phyloP scores from a whole-genome alignment of 1,140 invertebrate species.

The Sarcophaga bullata region DNA sequence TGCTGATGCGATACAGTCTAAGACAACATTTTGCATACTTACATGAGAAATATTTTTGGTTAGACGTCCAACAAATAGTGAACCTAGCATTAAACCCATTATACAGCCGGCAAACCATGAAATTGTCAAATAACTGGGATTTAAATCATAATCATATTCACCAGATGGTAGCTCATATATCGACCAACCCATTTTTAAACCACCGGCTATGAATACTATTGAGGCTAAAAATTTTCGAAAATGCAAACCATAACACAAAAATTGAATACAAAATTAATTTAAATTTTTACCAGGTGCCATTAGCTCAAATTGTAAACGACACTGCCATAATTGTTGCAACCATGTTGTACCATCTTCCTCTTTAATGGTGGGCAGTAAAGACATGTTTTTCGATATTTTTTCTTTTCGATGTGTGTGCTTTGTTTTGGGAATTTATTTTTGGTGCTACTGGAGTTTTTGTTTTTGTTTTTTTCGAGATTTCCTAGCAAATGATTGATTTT shows the following conservation, averaged over 20 bases:
- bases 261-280: not conserved
- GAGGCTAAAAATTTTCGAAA: not conserved
- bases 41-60: conserved; percentile 62
- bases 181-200: conserved; percentile 59
- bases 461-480: not conserved
- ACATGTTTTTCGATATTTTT: conserved; percentile 44
- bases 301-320: conserved; percentile 58
- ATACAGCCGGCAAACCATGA: conserved; percentile 54
- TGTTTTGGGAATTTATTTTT: not conserved
- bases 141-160: conserved; percentile 33
- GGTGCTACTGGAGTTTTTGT: not conserved
- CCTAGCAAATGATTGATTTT: not conserved
- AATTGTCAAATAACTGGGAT: conserved; percentile 35
- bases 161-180: conserved; percentile 49
- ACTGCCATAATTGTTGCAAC: conserved; percentile 56
- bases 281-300: conserved; percentile 54
- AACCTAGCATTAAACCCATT: conserved; percentile 49
- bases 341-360: conserved; percentile 56
- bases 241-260: not conserved
- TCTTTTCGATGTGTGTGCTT: not conserved
- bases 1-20: too few species aligned
- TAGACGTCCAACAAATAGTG: conserved; percentile 56
- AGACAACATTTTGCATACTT: conserved; percentile 44
- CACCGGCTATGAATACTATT: conserved; percentile 50
- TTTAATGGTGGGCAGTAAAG: conserved; percentile 57